Evolutionary conservation across 2,797 vertebrate species (phyloP).

Genomic region (Anas acuta): DNA sequence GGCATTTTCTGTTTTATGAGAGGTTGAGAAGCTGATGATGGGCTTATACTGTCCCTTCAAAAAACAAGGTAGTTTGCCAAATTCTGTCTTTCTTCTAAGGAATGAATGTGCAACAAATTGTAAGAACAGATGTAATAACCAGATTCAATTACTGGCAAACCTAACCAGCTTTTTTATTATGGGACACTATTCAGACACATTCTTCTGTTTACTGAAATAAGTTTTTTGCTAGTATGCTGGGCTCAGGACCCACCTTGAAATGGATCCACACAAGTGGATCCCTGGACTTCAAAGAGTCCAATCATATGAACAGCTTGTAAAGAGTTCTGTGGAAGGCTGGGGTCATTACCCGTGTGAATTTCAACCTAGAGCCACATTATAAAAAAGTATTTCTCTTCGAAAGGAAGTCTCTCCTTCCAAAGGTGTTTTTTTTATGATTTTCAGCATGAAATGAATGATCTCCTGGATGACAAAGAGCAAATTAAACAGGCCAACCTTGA

Average conservation of each 20-base stretch:
- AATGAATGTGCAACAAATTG: background rate
- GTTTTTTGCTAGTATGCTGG: background rate
- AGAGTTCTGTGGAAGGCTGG: background rate
- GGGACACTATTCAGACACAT: background rate
- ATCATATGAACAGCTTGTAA: background rate
- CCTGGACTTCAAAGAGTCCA: background rate
- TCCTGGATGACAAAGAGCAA: background rate
- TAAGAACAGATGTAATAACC: background rate
- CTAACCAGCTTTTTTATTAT: rapidly evolving
- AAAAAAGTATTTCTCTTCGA: background rate
- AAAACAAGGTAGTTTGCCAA: background rate
- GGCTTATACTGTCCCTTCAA: background rate
- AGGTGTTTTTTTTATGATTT: background rate
- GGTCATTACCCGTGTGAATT: background rate
- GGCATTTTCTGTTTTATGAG: background rate
- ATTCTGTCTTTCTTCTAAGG: background rate
- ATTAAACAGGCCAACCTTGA: background rate
- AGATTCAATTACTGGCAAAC: background rate
- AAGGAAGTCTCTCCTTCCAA: background rate
- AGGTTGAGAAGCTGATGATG: background rate
- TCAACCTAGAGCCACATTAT: background rate
- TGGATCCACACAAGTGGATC: background rate
- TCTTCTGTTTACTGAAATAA: background rate
- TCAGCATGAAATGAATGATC: background rate
- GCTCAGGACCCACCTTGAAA: background rate